Conservation (phyloP, 2,888 invertebrate genomes). For the Antheraea yamamai region DNA sequence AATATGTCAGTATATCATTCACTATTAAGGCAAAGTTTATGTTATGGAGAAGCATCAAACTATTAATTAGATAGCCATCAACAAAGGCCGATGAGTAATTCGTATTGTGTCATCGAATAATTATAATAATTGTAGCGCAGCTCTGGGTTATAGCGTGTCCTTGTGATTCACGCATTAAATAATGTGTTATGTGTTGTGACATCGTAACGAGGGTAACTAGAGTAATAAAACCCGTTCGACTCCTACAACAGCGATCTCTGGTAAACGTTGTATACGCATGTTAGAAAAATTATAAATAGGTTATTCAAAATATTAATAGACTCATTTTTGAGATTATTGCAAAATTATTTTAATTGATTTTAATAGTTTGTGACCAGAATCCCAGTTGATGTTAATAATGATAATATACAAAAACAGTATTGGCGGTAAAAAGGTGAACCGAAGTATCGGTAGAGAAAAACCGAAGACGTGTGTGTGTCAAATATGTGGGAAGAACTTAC, state of each 20-base stretch:
- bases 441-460: too few species aligned
- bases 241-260: background rate
- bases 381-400: background rate
- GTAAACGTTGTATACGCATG: background rate
- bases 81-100: constrained; percentile 42
- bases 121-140: constrained; percentile 49
- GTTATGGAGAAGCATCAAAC: constrained; percentile 16
- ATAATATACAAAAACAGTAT: too few species aligned
- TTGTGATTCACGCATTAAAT: constrained; percentile 30
- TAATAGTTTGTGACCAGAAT: background rate
- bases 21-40: constrained; percentile 16
- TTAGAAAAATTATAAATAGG: background rate
- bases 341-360: background rate
- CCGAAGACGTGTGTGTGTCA: too few species aligned
- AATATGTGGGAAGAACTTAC: too few species aligned
- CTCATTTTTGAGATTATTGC: background rate
- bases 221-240: background rate
- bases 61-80: constrained; percentile 39
- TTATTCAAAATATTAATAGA: background rate
- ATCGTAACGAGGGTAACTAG: constrained; percentile 6
- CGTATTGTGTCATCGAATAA: constrained; percentile 49
- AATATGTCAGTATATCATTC: constrained; percentile 1
- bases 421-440: too few species aligned
- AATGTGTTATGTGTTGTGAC: constrained; percentile 8
- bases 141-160: constrained; percentile 40